A percentile compares a stretch with the other conserved stretches of the same genome.
Conservation (phyloP, 2,113 vertebrate genomes). For the Daubentonia madagascariensis region DNA sequence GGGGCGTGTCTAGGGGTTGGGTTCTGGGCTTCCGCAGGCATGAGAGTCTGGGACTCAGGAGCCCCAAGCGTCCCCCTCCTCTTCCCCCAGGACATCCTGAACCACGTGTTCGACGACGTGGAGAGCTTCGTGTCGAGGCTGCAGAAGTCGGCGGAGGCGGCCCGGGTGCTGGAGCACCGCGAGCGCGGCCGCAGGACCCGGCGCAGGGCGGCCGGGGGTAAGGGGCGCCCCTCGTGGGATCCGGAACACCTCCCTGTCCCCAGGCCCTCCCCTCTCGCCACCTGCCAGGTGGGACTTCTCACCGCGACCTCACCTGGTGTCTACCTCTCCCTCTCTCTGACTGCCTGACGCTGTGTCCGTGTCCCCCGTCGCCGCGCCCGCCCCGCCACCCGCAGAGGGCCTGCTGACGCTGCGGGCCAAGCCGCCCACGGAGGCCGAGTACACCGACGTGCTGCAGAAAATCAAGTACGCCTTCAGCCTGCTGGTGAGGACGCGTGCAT, state of each 20-base stretch:
- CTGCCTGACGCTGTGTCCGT: background rate
- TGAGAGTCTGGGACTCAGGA: background rate
- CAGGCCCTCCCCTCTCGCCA: background rate
- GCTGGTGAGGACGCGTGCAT: constrained; percentile 83
- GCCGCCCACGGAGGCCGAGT: constrained; percentile 88
- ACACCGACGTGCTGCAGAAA: constrained; percentile 88
- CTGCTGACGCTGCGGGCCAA: constrained; percentile 86
- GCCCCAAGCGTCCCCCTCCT: background rate
- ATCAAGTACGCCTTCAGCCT: constrained; percentile 93
- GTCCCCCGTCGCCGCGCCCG: background rate
- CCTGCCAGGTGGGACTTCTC: background rate
- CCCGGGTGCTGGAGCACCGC: constrained; percentile 85
- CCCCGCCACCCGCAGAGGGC: constrained; percentile 82
- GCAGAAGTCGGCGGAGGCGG: constrained; percentile 90
- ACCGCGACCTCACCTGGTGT: background rate
- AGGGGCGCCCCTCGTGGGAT: background rate
- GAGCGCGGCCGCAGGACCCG: constrained; percentile 89
- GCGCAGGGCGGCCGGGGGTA: constrained; percentile 81
- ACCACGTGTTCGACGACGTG: constrained; percentile 92
- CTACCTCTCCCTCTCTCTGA: background rate
- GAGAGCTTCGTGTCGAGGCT: constrained; percentile 89
- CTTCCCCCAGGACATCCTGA: constrained; percentile 86
- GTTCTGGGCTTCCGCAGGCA: background rate
- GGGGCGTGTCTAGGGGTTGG: background rate
- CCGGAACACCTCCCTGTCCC: background rate